Evolutionary conservation across 2,113 vertebrate genomes (phyloP).

Genomic region (Sterna hirundo): DNA sequence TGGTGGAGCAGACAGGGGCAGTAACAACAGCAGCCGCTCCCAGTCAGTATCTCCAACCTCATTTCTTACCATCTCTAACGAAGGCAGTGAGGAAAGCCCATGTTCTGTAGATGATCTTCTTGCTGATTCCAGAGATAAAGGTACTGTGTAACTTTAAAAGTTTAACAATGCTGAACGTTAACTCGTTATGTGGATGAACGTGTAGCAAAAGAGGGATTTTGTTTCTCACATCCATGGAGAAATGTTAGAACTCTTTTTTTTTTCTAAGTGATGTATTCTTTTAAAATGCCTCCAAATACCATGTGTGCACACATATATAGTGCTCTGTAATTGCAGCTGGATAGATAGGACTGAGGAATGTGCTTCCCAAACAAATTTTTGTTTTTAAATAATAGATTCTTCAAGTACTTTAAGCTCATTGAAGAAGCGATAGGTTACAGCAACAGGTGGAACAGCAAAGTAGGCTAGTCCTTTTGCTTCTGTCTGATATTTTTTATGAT

Average conservation of each 20-base stretch:
- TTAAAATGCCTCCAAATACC: background rate
- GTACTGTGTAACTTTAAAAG: constrained; percentile 48
- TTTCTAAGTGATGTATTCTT: background rate
- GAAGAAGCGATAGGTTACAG: background rate
- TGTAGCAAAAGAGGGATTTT: background rate
- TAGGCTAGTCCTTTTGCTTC: background rate
- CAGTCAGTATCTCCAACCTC: constrained; percentile 93
- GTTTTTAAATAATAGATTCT: background rate
- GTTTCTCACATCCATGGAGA: background rate
- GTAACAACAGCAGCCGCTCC: constrained; percentile 93
- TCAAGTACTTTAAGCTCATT: background rate
- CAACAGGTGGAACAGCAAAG: background rate
- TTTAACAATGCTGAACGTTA: background rate
- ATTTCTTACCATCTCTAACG: constrained; percentile 91
- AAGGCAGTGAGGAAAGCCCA: constrained; percentile 87
- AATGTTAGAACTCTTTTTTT: background rate
- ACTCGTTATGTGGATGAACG: fast-evolving
- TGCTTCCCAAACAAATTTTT: background rate
- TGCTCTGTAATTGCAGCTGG: background rate
- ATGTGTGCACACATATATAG: fast-evolving
- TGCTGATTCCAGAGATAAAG: constrained; percentile 88
- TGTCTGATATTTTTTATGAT: background rate
- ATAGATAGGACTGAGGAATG: background rate
- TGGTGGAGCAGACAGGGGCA: constrained; percentile 86
- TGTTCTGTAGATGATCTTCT: constrained; percentile 83